A percentile compares a stretch with the other conserved stretches of the same genome.
Conservation (phyloP, 2,888 invertebrate genomes). For the Agonopterix subpropinquella region DNA sequence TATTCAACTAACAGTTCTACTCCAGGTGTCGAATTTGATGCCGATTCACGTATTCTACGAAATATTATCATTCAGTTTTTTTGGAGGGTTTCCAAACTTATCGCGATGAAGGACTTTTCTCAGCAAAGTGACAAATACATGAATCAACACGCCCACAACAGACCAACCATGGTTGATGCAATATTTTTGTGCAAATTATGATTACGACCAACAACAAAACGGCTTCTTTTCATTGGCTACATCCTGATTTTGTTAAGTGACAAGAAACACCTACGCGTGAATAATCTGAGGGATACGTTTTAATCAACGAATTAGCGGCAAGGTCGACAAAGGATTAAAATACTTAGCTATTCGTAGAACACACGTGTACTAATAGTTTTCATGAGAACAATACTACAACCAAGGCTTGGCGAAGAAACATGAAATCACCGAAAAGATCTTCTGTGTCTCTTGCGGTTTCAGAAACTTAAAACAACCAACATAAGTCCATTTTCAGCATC, state of each 20-base stretch:
- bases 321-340: background rate
- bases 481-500: too few relatives aligned
- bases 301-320: background rate
- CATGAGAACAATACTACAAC: too few relatives aligned
- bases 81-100: too few relatives aligned
- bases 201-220: conserved; percentile 1
- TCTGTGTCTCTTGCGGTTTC: too few relatives aligned
- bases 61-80: conserved; percentile 5
- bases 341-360: too few relatives aligned
- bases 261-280: background rate
- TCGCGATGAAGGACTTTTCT: too few relatives aligned
- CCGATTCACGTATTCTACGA: conserved; percentile 9
- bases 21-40: conserved; percentile 3
- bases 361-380: too few relatives aligned
- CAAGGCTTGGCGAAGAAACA: too few relatives aligned
- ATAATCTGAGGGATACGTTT: background rate
- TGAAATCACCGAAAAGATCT: too few relatives aligned
- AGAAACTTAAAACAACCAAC: too few relatives aligned
- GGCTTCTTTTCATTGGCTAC: conserved; percentile 1
- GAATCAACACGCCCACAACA: conserved; percentile 18
- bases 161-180: background rate
- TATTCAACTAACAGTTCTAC: conserved; percentile 8
- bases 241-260: conserved; percentile 1
- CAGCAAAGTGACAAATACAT: conserved; percentile 10
- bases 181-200: background rate